These are phyloP conservation scores for Platichthys flesus DNA, from an alignment of 2,113 vertebrate species.

Conservation along the genomic window DNA sequence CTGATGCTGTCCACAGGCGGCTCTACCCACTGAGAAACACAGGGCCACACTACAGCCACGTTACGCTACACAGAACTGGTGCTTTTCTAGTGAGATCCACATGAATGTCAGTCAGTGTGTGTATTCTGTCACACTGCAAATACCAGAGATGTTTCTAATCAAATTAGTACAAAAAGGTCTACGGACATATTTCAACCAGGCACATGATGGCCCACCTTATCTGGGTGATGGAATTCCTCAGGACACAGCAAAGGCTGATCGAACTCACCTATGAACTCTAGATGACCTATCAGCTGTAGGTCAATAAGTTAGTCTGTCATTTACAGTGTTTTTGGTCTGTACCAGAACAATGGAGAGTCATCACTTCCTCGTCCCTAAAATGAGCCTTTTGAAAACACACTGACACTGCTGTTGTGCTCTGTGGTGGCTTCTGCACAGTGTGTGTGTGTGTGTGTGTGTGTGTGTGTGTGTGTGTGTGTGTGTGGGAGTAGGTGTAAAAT, in stretches of 20 bases:
- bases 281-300: background rate
- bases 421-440: background rate
- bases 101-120: background rate
- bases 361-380: background rate
- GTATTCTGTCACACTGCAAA: background rate
- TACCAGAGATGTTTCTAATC: background rate
- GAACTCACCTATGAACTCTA: background rate
- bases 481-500: conserved; percentile 29
- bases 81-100: conserved; percentile 1
- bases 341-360: conserved; percentile 1
- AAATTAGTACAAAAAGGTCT: background rate
- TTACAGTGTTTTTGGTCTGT: background rate
- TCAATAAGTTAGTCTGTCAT: background rate
- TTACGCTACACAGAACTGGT: background rate
- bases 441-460: background rate
- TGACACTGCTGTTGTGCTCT: conserved; percentile 9
- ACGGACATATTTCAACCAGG: background rate
- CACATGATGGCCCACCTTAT: background rate
- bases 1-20: background rate
- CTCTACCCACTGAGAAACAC: background rate
- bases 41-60: background rate
- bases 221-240: background rate
- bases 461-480: background rate
- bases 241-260: background rate
- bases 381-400: background rate